These are phyloP conservation scores for Stenopsyche tienmushanensis DNA, from an alignment of 1,140 invertebrate genomes.

Conservation along the genomic window DNA sequence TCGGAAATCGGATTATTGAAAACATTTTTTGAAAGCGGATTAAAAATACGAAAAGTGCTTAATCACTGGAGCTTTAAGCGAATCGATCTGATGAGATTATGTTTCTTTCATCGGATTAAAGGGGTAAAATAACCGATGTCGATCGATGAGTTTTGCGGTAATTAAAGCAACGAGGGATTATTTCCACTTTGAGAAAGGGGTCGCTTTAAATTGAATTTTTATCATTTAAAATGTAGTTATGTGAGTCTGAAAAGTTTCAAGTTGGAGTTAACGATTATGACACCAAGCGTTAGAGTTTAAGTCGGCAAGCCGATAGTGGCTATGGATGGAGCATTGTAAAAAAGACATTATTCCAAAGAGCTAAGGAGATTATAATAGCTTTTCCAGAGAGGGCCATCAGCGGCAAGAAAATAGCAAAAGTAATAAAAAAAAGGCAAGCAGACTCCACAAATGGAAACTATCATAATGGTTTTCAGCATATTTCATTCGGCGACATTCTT, in stretches of 20 bases:
- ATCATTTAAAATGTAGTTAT: no score
- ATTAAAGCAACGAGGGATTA: no score
- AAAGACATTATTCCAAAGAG: conserved; percentile 27
- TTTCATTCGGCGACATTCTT: conserved; percentile 1
- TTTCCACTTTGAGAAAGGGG: no score
- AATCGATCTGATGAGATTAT: neutral
- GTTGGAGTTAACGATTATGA: conserved; percentile 23
- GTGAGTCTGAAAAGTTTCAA: no score
- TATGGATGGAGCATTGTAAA: conserved; percentile 17
- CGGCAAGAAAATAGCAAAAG: conserved; percentile 21
- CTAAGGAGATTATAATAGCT: conserved; percentile 38
- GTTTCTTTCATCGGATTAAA: neutral
- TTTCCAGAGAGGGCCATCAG: conserved; percentile 12
- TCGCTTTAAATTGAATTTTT: no score
- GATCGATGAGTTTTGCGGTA: no score
- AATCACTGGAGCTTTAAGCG: no score
- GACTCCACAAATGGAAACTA: conserved; percentile 5
- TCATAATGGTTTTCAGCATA: conserved; percentile 13
- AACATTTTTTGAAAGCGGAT: no score
- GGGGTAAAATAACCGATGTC: neutral
- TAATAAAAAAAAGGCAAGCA: conserved; percentile 6
- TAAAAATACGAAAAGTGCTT: no score
- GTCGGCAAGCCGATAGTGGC: neutral
- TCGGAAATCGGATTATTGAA: no score
- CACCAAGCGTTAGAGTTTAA: conserved; percentile 2